Base-by-base conservation (phyloP, 2,888 invertebrate genomes). In the Cheilosia soror region DNA sequence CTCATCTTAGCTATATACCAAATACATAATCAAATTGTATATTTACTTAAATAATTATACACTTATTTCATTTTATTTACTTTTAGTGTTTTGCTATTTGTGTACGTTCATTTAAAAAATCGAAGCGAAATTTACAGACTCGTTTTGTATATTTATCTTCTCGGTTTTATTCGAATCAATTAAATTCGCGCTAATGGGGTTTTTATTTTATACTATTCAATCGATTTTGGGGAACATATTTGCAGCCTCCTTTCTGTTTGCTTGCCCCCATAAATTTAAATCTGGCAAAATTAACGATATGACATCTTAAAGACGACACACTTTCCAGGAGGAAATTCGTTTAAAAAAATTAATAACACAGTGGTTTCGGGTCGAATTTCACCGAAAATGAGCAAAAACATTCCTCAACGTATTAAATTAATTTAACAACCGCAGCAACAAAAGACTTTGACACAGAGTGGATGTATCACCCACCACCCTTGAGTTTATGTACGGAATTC, bases 91-190 rank as follows among this genome's bases (percentile, higher is more conserved):
- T 62, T 57, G 11, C 37, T 51, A n/a, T 25, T 47, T 37, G 31
- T 44, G 47, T 44, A 58, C 25, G n/a, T 49, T 49, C 53, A 42
- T 47, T 47, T 31, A 53, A 62, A 60, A 53, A 63, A 31, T 55
- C 63, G 51, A 63, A 73, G 1, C 47, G 29, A 53, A 63, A 73
- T 63, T 63, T 55, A 13, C 44, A 33, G 44, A 55, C 33, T 20
- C 27, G 51, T 44, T 72, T 72, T 60, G 60, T 72, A 33, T 62
- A 63, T 73, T 73, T 73, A 72, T 62, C 40, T 71, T 42, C 15
- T 2, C 31, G n/a, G 31, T 73, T 47, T 73, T 63, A 65, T 66
- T 58, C 29, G 65, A 27, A 29, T 29, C 75, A 75, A 75, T 75
- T 65, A 75, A 65, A 15, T 65, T 37, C 33, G 40, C 13, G 15